Evolutionary conservation across 2,113 vertebrate species (phyloP).

Genomic region (Opisthocomus hoazin): DNA sequence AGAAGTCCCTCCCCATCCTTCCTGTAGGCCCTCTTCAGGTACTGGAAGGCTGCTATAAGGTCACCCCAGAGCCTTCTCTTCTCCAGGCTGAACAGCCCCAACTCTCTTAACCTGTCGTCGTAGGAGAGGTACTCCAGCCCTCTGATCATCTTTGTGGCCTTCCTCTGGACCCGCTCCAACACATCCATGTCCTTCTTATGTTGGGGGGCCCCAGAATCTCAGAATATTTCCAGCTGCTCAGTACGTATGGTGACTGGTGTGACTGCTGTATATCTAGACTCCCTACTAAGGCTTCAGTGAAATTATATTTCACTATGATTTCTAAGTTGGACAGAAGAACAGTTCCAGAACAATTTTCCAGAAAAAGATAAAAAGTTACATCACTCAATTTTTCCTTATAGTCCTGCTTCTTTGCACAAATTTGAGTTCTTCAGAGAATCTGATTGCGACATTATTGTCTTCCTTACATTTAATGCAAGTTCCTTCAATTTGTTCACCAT

Average conservation of each 20-base stretch:
- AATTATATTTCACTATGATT: not conserved
- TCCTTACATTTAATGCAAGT: constrained; percentile 22
- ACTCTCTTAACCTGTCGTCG: no score
- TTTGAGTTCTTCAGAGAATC: not conserved
- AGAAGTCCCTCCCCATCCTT: no score
- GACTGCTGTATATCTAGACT: not conserved
- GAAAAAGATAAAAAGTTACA: not conserved
- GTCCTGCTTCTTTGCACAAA: not conserved
- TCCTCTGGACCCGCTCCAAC: no score
- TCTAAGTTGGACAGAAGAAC: not conserved
- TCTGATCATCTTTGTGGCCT: no score
- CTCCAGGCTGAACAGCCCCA: no score
- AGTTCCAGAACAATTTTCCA: no score
- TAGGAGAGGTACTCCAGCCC: no score
- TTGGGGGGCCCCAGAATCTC: no score
- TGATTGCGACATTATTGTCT: not conserved
- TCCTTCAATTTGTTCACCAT: constrained; percentile 13
- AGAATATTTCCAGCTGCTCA: not conserved
- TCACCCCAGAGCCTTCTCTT: no score
- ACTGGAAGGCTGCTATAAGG: no score
- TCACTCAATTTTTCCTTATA: not conserved
- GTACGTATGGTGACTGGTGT: not conserved
- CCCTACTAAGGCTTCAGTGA: not conserved
- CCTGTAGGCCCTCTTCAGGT: no score
- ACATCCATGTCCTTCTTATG: no score